Percentiles rank a stretch among this genome's conserved stretches.
Evolutionary conservation across 2,888 invertebrate species (phyloP).

Genomic region (Machimus atricapillus): DNA sequence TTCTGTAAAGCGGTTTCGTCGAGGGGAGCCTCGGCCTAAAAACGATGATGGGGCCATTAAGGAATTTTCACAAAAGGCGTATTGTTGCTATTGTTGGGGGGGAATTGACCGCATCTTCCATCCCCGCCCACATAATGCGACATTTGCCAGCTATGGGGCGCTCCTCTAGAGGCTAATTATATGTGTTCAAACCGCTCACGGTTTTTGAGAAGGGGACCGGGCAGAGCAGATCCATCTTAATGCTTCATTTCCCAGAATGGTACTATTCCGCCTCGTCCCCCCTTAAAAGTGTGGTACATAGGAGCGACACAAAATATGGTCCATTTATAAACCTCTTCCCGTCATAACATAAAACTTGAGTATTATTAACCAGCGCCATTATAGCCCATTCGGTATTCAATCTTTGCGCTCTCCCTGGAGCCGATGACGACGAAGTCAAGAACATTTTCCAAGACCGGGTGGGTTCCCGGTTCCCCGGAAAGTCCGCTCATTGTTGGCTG

Average conservation of each 20-base stretch:
- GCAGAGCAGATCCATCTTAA: slow-evolving; percentile 27
- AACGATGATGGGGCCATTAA: slow-evolving; percentile 11
- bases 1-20: not conserved
- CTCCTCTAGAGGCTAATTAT: slow-evolving; percentile 28
- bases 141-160: not conserved
- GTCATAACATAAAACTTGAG: slow-evolving; percentile 46
- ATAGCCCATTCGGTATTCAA: slow-evolving; percentile 44
- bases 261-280: not conserved
- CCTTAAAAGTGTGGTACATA: not conserved
- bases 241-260: slow-evolving; percentile 36
- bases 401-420: slow-evolving; percentile 10
- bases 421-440: not conserved
- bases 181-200: not conserved
- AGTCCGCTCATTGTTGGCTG: not conserved
- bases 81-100: not conserved
- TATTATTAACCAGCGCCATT: slow-evolving; percentile 45
- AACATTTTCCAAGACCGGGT: not conserved
- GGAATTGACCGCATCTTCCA: slow-evolving; percentile 24
- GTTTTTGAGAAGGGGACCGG: not conserved
- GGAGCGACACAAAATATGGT: slow-evolving; percentile 26
- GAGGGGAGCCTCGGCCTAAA: not conserved
- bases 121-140: not conserved
- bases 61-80: slow-evolving; percentile 17
- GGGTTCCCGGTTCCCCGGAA: not conserved
- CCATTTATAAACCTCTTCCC: slow-evolving; percentile 42